Base-by-base conservation (phyloP, 2,113 vertebrate genomes). In the Neotoma lepida region DNA sequence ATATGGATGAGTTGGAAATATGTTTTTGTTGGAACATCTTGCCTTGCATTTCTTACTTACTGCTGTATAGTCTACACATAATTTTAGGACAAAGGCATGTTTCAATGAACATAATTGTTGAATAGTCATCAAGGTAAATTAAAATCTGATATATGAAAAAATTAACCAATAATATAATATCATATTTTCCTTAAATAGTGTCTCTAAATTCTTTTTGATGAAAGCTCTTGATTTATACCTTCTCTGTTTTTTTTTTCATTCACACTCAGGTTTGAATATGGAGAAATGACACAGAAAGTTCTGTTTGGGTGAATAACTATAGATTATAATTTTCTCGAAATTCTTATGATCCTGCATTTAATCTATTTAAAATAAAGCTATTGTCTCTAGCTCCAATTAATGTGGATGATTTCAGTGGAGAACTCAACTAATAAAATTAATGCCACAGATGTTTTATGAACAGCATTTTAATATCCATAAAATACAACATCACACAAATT, bases 41-140 rank as follows among this genome's bases (percentile, higher is more conserved):
- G 9, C 13, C 56, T 3, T 44, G 17, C 28, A 24, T 85, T 77
- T 73, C n/a, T 90, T 91, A 87, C 39, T 78, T 92, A 85, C 66
- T 89, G n/a, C 18, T 91, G 2, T 6, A 33, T 44, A 88, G 51
- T 68, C 33, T 18, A 81, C 28, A 94, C 76, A 61, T 49, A 70
- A 86, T 66, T 89, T 88, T 92, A 86, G 35, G 90, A 46, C 22
- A 92, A 90, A 81, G 26, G 1, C 4, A 81, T 54, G 61, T 90
- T 81, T 91, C 89, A 94, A 58, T 81, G 35, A 30, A 41, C n/a
- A 44, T 35, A 24, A 51, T 44, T 92, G 33, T 7, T 93, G 44
- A 89, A 90, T 63, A 85, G 56, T 20, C 26, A 90, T 46, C 9
- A 9, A 71, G 20, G 58, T 92, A 58, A 41, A 61, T 51, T 85